These are phyloP conservation scores for Vanessa atalanta DNA, from an alignment of 1,140 invertebrate genomes.

Conservation along the genomic window DNA sequence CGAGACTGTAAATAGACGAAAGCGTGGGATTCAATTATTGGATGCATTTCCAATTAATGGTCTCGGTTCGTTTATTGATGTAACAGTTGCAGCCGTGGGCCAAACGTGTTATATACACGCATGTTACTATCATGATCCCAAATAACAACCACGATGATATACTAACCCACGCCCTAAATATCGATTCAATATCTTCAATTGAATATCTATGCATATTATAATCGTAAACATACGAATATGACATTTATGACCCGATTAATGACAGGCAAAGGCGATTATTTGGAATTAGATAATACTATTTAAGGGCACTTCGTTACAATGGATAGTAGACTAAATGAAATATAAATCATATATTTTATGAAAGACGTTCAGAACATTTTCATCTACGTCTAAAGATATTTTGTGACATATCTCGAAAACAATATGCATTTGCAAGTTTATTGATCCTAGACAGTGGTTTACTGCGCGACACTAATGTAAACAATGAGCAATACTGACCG, in stretches of 20 bases:
- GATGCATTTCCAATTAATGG: conserved; percentile 57
- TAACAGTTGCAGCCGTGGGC: conserved; percentile 51
- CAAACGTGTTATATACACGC: conserved; percentile 58
- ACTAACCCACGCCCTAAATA: conserved; percentile 52
- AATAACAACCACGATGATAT: conserved; percentile 46
- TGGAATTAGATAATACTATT: conserved; percentile 1
- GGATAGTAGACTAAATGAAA: not conserved
- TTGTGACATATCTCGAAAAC: conserved; percentile 7
- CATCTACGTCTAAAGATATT: not conserved
- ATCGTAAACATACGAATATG: conserved; percentile 36
- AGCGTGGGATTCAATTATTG: conserved; percentile 50
- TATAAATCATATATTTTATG: not conserved
- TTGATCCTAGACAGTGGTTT: conserved; percentile 28
- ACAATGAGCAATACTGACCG: conserved; percentile 75
- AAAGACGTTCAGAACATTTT: not conserved
- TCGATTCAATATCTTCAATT: conserved; percentile 46
- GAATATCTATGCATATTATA: conserved; percentile 52
- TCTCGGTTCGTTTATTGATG: conserved; percentile 54
- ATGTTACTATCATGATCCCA: conserved; percentile 57
- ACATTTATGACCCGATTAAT: conserved; percentile 26
- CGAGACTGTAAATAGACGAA: conserved; percentile 20
- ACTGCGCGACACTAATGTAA: conserved; percentile 61
- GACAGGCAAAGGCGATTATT: conserved; percentile 14
- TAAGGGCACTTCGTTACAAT: not conserved
- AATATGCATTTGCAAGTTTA: conserved; percentile 21